Evolutionary conservation across 1,140 invertebrate species (phyloP).

Genomic region (Hyposmocoma kahamanoa): DNA sequence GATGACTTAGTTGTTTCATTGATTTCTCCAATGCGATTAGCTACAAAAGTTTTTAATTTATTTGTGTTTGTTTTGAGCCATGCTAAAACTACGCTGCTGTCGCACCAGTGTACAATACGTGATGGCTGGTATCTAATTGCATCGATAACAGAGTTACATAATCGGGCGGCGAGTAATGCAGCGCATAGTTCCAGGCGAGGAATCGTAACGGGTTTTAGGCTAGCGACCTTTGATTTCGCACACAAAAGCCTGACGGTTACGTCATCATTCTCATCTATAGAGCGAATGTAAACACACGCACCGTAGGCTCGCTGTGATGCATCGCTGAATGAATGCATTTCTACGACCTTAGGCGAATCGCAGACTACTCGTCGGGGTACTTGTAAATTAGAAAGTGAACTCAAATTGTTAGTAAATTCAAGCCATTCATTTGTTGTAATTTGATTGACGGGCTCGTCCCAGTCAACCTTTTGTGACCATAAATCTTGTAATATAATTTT

Average conservation of each 20-base stretch:
- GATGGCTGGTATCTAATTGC: slow-evolving; percentile 1
- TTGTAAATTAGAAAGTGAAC: neutral
- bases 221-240: slow-evolving; percentile 12
- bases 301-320: too few species aligned
- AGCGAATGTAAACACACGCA: too few species aligned
- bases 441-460: slow-evolving; percentile 44
- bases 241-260: too few species aligned
- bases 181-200: slow-evolving; percentile 61
- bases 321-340: neutral
- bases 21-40: slow-evolving; percentile 47
- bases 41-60: slow-evolving; percentile 47
- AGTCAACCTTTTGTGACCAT: slow-evolving; percentile 40
- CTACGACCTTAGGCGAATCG: slow-evolving; percentile 1
- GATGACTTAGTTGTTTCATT: slow-evolving; percentile 14
- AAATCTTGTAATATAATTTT: slow-evolving; percentile 61
- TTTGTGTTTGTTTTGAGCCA: slow-evolving; percentile 17
- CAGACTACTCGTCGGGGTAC: neutral
- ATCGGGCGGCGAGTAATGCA: slow-evolving; percentile 33
- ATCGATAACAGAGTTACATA: slow-evolving; percentile 16
- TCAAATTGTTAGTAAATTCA: slow-evolving; percentile 1
- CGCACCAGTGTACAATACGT: slow-evolving; percentile 8
- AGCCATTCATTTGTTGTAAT: slow-evolving; percentile 4
- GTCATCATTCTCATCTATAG: too few species aligned
- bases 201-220: slow-evolving; percentile 35
- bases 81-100: slow-evolving; percentile 22